Conservation (phyloP, 1,140 invertebrate genomes). For the Telenomus remus region DNA sequence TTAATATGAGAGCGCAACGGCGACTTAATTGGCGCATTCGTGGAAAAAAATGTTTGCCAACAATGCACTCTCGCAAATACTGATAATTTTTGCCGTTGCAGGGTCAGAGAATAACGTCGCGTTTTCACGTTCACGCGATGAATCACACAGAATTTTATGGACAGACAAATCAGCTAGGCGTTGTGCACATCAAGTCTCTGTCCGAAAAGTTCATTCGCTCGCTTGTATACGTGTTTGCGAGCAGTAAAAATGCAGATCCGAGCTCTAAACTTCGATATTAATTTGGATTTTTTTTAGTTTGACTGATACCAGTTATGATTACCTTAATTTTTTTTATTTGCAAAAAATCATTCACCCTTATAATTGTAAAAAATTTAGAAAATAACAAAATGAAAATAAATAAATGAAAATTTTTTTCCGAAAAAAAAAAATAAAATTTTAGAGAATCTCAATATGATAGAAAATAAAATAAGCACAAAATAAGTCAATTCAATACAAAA, state of each 20-base stretch:
- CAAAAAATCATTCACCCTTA: too few relatives aligned
- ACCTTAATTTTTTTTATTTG: too few relatives aligned
- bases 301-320: too few relatives aligned
- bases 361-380: too few relatives aligned
- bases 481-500: too few relatives aligned
- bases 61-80: constrained; percentile 45
- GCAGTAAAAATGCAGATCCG: constrained; percentile 35
- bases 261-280: constrained; percentile 27
- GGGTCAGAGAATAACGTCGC: constrained; percentile 39
- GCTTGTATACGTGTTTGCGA: constrained; percentile 6
- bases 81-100: constrained; percentile 24
- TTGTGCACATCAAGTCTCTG: constrained; percentile 36
- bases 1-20: constrained; percentile 12
- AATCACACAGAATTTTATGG: constrained; percentile 53
- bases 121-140: constrained; percentile 40
- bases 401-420: too few relatives aligned
- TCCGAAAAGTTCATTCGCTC: constrained; percentile 29
- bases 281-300: too few relatives aligned
- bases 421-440: too few relatives aligned
- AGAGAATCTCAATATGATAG: too few relatives aligned
- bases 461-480: too few relatives aligned
- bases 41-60: constrained; percentile 20
- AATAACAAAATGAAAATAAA: too few relatives aligned
- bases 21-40: not conserved
- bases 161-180: constrained; percentile 35